Evolutionary conservation across 2,888 invertebrate species (phyloP).

Genomic region (Linhomoeus sp.): DNA sequence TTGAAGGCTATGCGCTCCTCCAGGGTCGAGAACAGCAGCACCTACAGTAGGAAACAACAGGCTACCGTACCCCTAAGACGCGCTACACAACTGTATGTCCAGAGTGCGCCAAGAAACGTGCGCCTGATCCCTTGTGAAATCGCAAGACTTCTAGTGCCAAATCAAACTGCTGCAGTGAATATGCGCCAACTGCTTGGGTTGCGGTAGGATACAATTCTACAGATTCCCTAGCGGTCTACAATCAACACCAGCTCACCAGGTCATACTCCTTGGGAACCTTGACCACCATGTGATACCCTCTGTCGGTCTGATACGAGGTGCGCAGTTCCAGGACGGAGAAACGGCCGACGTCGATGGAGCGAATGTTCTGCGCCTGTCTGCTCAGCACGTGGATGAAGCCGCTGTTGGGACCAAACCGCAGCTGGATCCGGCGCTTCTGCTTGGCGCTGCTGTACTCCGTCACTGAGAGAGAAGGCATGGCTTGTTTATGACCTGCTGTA

Average conservation of each 20-base stretch:
- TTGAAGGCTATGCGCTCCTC: slow-evolving; percentile 31
- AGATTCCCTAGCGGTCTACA: too few species aligned
- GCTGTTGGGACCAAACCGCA: slow-evolving; percentile 1
- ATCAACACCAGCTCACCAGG: too few species aligned
- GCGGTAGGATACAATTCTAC: too few species aligned
- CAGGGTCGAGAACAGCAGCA: slow-evolving; percentile 34
- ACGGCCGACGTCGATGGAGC: slow-evolving; percentile 33
- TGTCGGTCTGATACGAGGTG: slow-evolving; percentile 9
- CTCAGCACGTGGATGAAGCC: neutral
- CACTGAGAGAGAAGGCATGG: slow-evolving; percentile 17
- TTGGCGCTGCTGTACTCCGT: slow-evolving; percentile 31
- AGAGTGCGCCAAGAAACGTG: too few species aligned
- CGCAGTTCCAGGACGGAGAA: slow-evolving; percentile 13
- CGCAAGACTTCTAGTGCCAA: too few species aligned
- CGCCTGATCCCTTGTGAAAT: too few species aligned
- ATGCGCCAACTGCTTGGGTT: too few species aligned
- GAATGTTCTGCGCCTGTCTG: slow-evolving; percentile 8
- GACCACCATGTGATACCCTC: slow-evolving; percentile 24
- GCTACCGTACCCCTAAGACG: too few species aligned
- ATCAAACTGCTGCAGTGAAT: too few species aligned
- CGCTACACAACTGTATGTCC: too few species aligned
- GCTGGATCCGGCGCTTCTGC: slow-evolving; percentile 1
- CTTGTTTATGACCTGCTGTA: too few species aligned
- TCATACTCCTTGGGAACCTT: slow-evolving; percentile 37
- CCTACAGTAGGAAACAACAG: slow-evolving; percentile 18